Base-by-base conservation (phyloP, 1,140 invertebrate species). In the Papilio aristodemus region DNA sequence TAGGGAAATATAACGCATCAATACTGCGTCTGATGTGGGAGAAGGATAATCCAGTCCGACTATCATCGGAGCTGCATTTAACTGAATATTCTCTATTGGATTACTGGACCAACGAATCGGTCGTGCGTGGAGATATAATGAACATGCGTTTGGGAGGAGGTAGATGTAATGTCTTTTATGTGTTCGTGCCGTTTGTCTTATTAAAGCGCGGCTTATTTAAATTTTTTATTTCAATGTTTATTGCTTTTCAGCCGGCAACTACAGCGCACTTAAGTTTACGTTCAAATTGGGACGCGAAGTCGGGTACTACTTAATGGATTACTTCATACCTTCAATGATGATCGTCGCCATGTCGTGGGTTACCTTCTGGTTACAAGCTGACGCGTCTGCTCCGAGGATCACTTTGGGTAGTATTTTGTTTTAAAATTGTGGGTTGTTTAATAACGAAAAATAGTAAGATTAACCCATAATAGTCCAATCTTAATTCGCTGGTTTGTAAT, bases 341-440 rank as follows among this genome's bases (percentile, higher is more conserved):
- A 95, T 98, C 66, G 97, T 97, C 4, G 95, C 95, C 13, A 96
- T 97, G 68, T 97, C 97, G 0, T 98, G 97, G 96, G 96, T 97
- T 13, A 96, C 96, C 0, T 97, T 97, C 79, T 97, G 96, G 96
- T 88, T 97, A 58, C 96, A 97, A 81, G 95, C 96, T 22, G 96
- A 97, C 80, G 96, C 96, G 13, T 94, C 96, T 11, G 95, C 97
- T 6, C 95, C 96, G 17, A 92, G 96, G 78, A 96, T 96, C 54
- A 95, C 95, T 27, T 89, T 97, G 76, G 96, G 95, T 95, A 90
- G 54, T 67, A 69, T 25, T n/a, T n/a, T n/a, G n/a, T n/a, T n/a
- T n/a, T n/a, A n/a, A n/a, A n/a, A n/a, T n/a, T n/a, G n/a, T n/a
- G n/a, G n/a, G n/a, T n/a, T n/a, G n/a, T n/a, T n/a, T n/a, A n/a